phyloP scores from a whole-genome alignment of 2,888 invertebrate genomes.

The Schizaphis graminum region DNA sequence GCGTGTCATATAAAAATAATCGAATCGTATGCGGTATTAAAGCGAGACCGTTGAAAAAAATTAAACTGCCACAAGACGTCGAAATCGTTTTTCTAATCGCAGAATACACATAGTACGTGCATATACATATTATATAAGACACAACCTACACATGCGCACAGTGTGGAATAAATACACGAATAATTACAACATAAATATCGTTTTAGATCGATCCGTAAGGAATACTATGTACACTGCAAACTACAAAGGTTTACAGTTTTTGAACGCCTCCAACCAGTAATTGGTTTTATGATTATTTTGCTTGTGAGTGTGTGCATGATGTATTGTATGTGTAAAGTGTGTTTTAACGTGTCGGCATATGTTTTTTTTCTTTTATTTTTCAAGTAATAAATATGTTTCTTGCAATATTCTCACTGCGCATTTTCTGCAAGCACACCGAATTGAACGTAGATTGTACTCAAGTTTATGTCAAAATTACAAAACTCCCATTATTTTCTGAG shows the following conservation, averaged over 20 bases:
- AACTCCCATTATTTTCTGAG: constrained; percentile 35
- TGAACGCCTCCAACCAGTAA: not conserved
- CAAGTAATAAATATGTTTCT: not conserved
- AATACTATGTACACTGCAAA: not conserved
- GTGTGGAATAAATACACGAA: not conserved
- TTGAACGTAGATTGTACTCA: constrained; percentile 10
- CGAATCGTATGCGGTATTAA: not conserved
- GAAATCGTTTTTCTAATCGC: not conserved
- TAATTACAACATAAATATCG: not conserved
- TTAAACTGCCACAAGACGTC: not conserved
- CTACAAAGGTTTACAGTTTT: not conserved
- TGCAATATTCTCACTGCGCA: not conserved
- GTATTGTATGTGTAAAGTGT: not conserved
- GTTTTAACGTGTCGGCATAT: not conserved
- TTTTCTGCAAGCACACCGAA: not conserved
- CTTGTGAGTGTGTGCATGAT: not conserved
- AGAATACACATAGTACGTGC: not conserved
- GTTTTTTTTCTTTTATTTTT: not conserved
- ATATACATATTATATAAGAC: not conserved
- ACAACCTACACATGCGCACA: not conserved
- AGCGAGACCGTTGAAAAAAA: not conserved
- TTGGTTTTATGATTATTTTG: not conserved
- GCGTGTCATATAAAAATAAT: not conserved
- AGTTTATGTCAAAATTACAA: constrained; percentile 40
- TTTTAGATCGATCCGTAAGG: not conserved